phyloP scores from a whole-genome alignment of 2,888 invertebrate species.

The Bugulina stolonifera region DNA sequence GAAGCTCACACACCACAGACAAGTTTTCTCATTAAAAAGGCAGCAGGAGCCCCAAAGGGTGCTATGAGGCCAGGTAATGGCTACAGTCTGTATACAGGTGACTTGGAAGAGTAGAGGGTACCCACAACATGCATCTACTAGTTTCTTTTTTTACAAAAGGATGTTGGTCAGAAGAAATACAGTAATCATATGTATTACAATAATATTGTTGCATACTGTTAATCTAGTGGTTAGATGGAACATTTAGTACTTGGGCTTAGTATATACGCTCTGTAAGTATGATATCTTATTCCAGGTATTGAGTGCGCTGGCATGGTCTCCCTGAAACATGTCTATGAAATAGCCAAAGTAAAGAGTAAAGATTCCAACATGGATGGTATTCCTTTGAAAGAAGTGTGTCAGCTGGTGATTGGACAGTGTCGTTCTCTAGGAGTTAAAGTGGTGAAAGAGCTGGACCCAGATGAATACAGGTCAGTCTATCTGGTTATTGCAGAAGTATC shows the following conservation, averaged over 20 bases:
- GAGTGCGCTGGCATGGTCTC: slow-evolving; percentile 74
- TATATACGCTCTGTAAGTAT: no score
- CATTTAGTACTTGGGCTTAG: not conserved
- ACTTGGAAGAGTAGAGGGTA: no score
- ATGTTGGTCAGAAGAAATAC: no score
- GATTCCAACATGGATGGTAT: slow-evolving; percentile 61
- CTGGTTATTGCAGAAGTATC: no score
- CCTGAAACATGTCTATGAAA: slow-evolving; percentile 92
- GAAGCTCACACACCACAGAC: slow-evolving; percentile 80
- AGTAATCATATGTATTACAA: no score
- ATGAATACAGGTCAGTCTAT: slow-evolving; percentile 67
- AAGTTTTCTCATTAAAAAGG: slow-evolving; percentile 82
- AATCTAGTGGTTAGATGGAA: no score
- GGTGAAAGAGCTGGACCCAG: slow-evolving; percentile 68
- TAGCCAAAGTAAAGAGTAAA: slow-evolving; percentile 86
- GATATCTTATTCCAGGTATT: slow-evolving; percentile 19
- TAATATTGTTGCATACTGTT: no score
- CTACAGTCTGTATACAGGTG: no score
- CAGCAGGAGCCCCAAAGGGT: slow-evolving; percentile 82
- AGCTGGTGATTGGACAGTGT: slow-evolving; percentile 71
- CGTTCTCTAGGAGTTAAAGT: slow-evolving; percentile 77
- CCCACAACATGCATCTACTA: no score
- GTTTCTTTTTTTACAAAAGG: no score
- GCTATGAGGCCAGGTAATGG: slow-evolving; percentile 53
- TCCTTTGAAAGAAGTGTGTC: slow-evolving; percentile 61